Evolutionary conservation across 2,888 invertebrate genomes (phyloP).

Genomic region (Sminthurides aquaticus): DNA sequence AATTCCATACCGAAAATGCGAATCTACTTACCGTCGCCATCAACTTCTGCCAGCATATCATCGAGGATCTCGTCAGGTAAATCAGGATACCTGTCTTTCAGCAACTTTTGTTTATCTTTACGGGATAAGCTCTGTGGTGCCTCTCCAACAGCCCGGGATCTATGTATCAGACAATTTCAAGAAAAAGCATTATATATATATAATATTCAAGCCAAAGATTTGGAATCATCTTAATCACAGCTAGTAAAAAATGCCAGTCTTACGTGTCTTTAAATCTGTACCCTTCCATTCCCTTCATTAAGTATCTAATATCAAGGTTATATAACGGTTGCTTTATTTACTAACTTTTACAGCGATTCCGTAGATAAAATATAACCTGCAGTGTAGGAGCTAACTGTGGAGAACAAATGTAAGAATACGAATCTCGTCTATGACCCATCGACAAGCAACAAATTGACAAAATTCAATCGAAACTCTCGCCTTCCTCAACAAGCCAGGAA

Average conservation of each 20-base stretch:
- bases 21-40: constrained; percentile 9
- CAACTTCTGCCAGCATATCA: constrained; percentile 5
- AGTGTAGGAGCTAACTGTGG: too few species aligned
- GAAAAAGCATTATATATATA: background rate
- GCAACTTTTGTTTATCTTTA: constrained; percentile 47
- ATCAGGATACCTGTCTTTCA: background rate
- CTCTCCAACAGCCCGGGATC: background rate
- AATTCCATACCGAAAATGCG: too few species aligned
- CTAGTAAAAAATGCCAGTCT: background rate
- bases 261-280: background rate
- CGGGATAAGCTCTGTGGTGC: background rate
- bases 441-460: too few species aligned
- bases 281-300: background rate
- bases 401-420: too few species aligned
- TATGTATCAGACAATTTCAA: background rate
- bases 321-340: background rate
- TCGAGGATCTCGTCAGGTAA: background rate
- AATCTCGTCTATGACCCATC: too few species aligned
- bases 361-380: too few species aligned
- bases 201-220: background rate
- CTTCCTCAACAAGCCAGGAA: too few species aligned
- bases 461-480: too few species aligned
- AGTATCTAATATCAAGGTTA: too few species aligned
- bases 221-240: background rate
- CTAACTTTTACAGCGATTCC: too few species aligned